Base-by-base conservation (phyloP, 64 coral and sea anemone genomes). In the Dendrophyllia cribrosa region DNA sequence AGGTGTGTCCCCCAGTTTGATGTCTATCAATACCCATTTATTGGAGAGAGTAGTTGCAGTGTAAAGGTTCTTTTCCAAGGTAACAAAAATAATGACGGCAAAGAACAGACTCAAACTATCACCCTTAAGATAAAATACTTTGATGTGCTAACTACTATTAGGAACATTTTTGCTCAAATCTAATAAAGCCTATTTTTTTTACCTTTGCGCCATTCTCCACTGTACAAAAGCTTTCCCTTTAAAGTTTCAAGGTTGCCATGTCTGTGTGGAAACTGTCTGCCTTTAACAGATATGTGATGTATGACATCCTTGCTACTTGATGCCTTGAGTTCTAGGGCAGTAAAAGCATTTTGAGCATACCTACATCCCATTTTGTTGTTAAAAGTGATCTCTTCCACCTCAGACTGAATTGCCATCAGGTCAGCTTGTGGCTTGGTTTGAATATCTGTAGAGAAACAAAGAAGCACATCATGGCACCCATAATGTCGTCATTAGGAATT, bases 171-270 rank as follows among this genome's bases (percentile, higher is more conserved):
- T 34, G 34, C 34, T 34, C 34, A 34, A 34, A 34, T 56, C 7
- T 56, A 56, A 56, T 56, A 7, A 12, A 56, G 7, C 3, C 53
- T 56, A 8, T 7, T 8, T 5, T n/a, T n/a, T 74, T 71, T 72
- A 83, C 89, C 89, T 81, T 82, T 91, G 11, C 43, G 34, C 89
- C 89, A 91, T 10, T 64, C 63, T 45, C 89, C 89, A 13, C n/a
- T 70, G 65, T 91, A 91, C 3, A 91, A 11, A n/a, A 91, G 26
- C n/a, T 82, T 73, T 17, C 89, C 89, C 16, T n/a, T 22, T 11
- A 69, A 0, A 72, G 23, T 72, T 80, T 56, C 70, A 46, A 91
- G 77, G 16, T 20, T 91, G 3, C 89, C 89, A 10, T 43, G 15
- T 10, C 89, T 77, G 24, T 91, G 65, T 4, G 89, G 89, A 34